Base-by-base conservation (phyloP, 2,797 vertebrate genomes). In the Neostethus bicornis region DNA sequence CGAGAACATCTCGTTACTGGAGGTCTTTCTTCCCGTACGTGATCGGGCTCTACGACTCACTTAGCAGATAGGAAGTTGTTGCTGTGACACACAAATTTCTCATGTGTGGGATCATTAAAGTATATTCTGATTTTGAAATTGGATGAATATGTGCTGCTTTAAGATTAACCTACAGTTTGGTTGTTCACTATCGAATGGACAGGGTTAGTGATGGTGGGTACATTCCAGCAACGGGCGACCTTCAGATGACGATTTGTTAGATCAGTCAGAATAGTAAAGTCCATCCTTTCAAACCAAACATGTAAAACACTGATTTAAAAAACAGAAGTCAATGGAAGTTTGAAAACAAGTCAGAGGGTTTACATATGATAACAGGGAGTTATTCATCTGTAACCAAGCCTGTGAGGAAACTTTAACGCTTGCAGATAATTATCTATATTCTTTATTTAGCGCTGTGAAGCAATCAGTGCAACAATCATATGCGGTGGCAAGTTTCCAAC, bases 341-440 rank as follows among this genome's bases (percentile, higher is more conserved):
- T 0, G 1, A 61, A 51, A 63, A 66, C 44, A 25, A 23, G 35
- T 64, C 73, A 39, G 31, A 41, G 61, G 75, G 77, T 81, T 81
- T 81, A 76, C 51, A 71, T 80, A 65, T 67, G 72, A 72, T 85
- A 80, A n/a, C n/a, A n/a, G n/a, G n/a, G n/a, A n/a, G n/a, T n/a
- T n/a, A n/a, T n/a, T n/a, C n/a, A n/a, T n/a, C n/a, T n/a, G n/a
- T n/a, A n/a, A 84, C 81, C 55, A 76, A 63, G 62, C 56, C 63
- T 70, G 71, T 80, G 26, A 20, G 63, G 29, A 72, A 81, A 73
- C 69, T 50, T 74, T 70, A 85, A 83, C 53, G 84, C 85, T 54
- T 78, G 73, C 46, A 70, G 54, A 73, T 71, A 84, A 87, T 87
- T 85, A 83, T 55, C 75, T 32, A 44, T 53, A 59, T 77, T 80